Evolutionary conservation across 1,140 invertebrate species (phyloP), one percentile per base, ranked within the genome.

Genomic region (Monomorium pharaonis): DNA sequence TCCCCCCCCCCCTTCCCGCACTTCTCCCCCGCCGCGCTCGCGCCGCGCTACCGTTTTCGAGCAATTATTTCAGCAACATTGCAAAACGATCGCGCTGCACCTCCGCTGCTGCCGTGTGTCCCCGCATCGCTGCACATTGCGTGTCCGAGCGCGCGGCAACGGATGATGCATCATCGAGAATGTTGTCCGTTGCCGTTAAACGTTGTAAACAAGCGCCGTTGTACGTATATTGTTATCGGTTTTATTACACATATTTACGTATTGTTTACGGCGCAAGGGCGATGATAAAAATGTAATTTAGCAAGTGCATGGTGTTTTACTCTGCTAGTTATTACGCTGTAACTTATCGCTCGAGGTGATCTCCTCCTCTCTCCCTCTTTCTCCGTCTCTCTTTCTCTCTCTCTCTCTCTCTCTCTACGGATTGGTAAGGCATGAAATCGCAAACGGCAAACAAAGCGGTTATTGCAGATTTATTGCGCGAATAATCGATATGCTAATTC

Each of bases 51-150:
- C 84, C 86, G 74, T 92, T 93, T 92, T 92, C 89, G 88, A 87
- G 92, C 92, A 92, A 92, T 93, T 90, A 92, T 93, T 93, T 92
- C 89, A 87, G 86, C 84, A 90, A 91, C 90, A 91, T 93, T 93
- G 92, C 92, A 92, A 93, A 93, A 93, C 92, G 92, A 93, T 93
- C 88, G 91, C 84, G 81, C 86, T 76, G 30, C 51, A 74, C 51
- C 33, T 16, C 44, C 44, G 12, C 51, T 12, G 3, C n/a, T n/a
- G 21, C 42, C n/a, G 42, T 1, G 67, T 37, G 67, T 65, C 21
- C 42, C 86, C 42, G 77, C 77, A 80, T 77, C 75, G 76, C n/a
- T 49, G 77, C 49, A 33, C 78, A 81, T 81, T 49, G 78, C 65
- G 27, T 81, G 51, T 72, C 27, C 65, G 65, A 81, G 33, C 33